Conservation (phyloP, 2,113 vertebrate species). For the Pagrus major region DNA sequence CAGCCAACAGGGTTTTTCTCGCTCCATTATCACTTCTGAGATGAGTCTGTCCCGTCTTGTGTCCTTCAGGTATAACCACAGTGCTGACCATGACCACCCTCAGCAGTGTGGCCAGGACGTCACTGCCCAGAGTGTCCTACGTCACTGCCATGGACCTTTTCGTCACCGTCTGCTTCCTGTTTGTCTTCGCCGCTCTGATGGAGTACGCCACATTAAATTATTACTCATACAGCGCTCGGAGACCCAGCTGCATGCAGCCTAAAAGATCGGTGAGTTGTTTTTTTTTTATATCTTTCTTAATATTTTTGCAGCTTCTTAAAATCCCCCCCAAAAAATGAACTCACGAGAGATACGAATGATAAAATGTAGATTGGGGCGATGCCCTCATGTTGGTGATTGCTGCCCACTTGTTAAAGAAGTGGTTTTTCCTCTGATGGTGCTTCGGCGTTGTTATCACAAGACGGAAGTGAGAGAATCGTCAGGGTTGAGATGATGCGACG, state of each 20-base stretch:
- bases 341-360: not conserved
- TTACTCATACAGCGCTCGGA: constrained; percentile 88
- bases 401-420: constrained; percentile 18
- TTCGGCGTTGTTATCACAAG: constrained; percentile 26
- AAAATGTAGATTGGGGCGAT: constrained; percentile 13
- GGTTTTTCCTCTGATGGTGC: constrained; percentile 7
- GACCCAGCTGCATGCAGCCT: constrained; percentile 84
- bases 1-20: not conserved
- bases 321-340: not conserved
- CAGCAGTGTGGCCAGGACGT: constrained; percentile 94
- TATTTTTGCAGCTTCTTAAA: not conserved
- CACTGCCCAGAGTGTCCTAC: constrained; percentile 94
- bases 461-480: constrained; percentile 16
- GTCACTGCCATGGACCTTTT: constrained; percentile 98
- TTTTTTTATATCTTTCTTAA: not conserved
- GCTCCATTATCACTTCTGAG: not conserved
- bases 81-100: constrained; percentile 98
- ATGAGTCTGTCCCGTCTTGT: constrained; percentile 4
- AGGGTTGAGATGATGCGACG: constrained; percentile 40
- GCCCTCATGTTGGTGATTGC: not conserved
- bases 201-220: constrained; percentile 97
- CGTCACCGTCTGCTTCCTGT: constrained; percentile 97
- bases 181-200: constrained; percentile 97
- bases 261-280: constrained; percentile 86
- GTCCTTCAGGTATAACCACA: constrained; percentile 92